Base-by-base conservation (phyloP, 1,140 invertebrate genomes). In the Drosophila hydei region DNA sequence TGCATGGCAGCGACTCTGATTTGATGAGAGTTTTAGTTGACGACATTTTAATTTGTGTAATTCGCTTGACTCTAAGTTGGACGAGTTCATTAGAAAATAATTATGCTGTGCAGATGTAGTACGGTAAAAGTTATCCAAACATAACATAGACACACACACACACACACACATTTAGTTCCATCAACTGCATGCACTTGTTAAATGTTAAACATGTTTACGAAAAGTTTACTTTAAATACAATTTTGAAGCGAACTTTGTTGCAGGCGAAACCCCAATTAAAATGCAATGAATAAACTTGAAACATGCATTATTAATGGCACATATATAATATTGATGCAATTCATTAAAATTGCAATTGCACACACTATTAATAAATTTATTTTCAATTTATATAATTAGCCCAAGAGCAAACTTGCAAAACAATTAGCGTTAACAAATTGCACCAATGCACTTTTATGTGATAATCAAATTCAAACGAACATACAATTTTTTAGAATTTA, bases 391-490 rank as follows among this genome's bases (percentile, higher is more conserved):
- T 54, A 63, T 75, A 80, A 80, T 79, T 79, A 79, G 67, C 67
- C n/a, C 42, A 19, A 63, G n/a, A n/a, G 36, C 18, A 60, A 75
- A 60, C 63, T 64, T 79, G 52, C 30, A 19, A 65, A 77, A 81
- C 77, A 88, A 88, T 87, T 87, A 87, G 77, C 69, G 64, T 77
- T 56, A 78, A 77, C 63, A 70, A 71, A 77, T 70, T 88, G 83
- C 81, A 87, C 81, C 75, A 68, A 65, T 81, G 83, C 81, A 87
- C 81, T 52, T 87, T 81, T 75, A 87, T 88, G 84, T 89, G 83
- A 88, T 88, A 88, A 89, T 71, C 71, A 56, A 68, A 68, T 54
- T 14, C 56, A 74, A 70, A 62, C 54, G 45, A 63, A 58, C 50
- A 52, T 65, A 65, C 54, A 65, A 73, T 60, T 71, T 73, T 56